phyloP scores from a whole-genome alignment of 2,113 vertebrate genomes.

The Oceanodroma tethys region DNA sequence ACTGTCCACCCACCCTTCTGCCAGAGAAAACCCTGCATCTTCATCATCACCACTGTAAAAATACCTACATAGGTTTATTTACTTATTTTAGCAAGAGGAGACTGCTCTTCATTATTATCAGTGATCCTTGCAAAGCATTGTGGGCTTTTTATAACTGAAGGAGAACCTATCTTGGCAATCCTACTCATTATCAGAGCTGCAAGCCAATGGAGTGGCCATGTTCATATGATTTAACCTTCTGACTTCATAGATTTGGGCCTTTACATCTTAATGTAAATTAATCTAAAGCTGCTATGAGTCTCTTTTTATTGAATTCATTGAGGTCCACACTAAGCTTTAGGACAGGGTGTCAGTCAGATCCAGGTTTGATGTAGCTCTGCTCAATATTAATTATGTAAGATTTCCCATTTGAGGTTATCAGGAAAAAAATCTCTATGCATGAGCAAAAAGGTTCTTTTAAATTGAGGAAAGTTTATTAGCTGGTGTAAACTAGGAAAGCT shows the following conservation, averaged over 20 bases:
- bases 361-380: neutral
- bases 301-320: neutral
- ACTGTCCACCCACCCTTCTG: neutral
- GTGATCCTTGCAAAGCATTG: neutral
- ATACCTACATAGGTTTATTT: neutral
- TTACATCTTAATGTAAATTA: neutral
- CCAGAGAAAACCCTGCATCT: neutral
- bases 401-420: neutral
- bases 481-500: neutral
- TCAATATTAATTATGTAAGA: neutral
- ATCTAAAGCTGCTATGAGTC: neutral
- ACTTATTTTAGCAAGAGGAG: neutral
- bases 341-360: neutral
- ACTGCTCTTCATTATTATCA: rapidly evolving
- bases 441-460: neutral
- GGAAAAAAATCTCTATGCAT: neutral
- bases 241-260: neutral
- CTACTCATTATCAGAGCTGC: neutral
- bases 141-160: neutral
- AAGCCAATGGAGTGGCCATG: neutral
- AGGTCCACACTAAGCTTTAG: neutral
- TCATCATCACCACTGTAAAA: neutral
- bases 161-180: neutral
- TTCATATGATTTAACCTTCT: neutral
- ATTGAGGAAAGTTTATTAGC: neutral